These are phyloP conservation scores for Antechinus stuartii DNA, from an alignment of 2,113 vertebrate species.

Conservation along the genomic window DNA sequence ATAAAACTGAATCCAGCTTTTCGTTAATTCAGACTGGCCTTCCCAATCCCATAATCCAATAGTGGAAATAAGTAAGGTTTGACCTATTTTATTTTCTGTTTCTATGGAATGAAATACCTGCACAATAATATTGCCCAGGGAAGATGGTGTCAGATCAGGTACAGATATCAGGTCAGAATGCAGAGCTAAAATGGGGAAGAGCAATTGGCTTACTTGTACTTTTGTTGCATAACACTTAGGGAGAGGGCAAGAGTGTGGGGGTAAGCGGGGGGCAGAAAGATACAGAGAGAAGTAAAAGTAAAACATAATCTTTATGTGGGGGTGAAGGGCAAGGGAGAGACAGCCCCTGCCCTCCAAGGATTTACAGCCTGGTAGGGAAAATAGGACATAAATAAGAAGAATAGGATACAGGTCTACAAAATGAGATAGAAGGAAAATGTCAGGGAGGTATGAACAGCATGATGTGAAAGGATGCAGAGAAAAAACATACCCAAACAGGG, in stretches of 20 bases:
- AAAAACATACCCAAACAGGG: not conserved
- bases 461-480: not conserved
- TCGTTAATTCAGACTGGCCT: conserved; percentile 47
- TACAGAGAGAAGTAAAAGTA: not conserved
- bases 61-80: conserved; percentile 43
- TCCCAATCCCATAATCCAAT: conserved; percentile 60
- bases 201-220: not conserved
- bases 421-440: not conserved
- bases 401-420: not conserved
- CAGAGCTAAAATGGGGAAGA: not conserved
- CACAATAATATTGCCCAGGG: not conserved
- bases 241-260: not conserved
- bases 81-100: conserved; percentile 46
- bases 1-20: conserved; percentile 2
- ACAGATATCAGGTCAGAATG: not conserved
- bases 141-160: not conserved
- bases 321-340: not conserved
- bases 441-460: not conserved
- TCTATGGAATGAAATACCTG: conserved; percentile 57
- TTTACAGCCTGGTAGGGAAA: not conserved
- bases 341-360: not conserved
- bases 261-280: too few species aligned
- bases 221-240: not conserved
- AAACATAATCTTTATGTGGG: not conserved
- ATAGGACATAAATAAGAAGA: not conserved